Base-by-base conservation (phyloP, 2,113 vertebrate genomes). In the Athene noctua region DNA sequence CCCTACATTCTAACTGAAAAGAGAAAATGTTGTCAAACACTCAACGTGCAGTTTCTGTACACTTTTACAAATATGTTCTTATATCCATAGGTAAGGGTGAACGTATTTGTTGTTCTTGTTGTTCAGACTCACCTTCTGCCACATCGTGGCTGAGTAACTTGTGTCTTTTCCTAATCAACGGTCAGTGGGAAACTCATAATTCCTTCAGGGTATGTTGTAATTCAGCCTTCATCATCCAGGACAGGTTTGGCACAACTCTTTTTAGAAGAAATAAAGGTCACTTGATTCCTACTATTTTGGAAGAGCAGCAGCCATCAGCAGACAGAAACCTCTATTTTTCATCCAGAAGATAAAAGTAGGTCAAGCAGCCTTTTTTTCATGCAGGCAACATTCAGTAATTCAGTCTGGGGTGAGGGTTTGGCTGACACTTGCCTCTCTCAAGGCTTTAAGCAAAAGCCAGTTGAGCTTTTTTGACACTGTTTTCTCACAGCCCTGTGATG, bases 341-440 rank as follows among this genome's bases (percentile, higher is more conserved):
- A 87, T 80, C 61, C 86, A 86, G 88, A 61, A 84, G 40, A 96
- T 84, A 57, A 65, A 96, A 97, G 80, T 94, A 92, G 94, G 95
- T 91, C 73, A 94, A 87, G 32, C 22, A 92, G 32, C 13, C 49
- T 44, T 85, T 88, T 90, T 95, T 89, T 72, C 49, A 70, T 75
- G 65, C 65, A 79, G 40, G 57, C 80, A 85, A 46, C 40, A 75
- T 90, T 91, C 89, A 82, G 66, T 57, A 91, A 74, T 73, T 94
- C 73, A 87, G 66, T 38, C 78, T 42, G 34, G 84, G 40, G 66
- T 84, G 66, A 92, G 62, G n/a, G 29, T 87, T 95, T 95, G 95
- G 73, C 80, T 94, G 89, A 75, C 91, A 94, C 58, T 94, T 88
- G 44, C 16, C 30, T 79, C 62, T 92, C 54, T 91, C 58, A 89